These are phyloP conservation scores for Hypanus sabinus DNA, from an alignment of 2,113 vertebrate species.

Conservation along the genomic window DNA sequence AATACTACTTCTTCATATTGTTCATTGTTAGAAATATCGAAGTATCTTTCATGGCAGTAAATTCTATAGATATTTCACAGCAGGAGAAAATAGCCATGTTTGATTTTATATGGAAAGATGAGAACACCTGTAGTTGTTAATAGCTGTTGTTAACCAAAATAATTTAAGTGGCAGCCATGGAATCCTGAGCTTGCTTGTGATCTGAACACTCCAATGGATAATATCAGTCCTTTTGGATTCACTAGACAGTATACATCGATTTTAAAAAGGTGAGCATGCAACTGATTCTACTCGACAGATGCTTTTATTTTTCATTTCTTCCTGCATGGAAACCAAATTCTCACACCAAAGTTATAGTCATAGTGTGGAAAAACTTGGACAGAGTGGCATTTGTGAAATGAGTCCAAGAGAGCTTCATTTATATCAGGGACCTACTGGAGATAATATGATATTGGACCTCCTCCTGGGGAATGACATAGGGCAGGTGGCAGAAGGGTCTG, in stretches of 20 bases:
- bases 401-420: too few species aligned
- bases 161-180: not conserved
- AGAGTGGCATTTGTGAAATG: too few species aligned
- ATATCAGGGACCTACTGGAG: too few species aligned
- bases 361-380: too few species aligned
- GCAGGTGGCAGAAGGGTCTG: too few species aligned
- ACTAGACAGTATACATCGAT: not conserved
- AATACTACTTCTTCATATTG: not conserved
- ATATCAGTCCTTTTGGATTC: not conserved
- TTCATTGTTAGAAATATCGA: not conserved
- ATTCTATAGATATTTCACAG: not conserved
- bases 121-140: not conserved
- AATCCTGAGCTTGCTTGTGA: not conserved
- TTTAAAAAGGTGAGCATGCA: not conserved
- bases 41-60: not conserved
- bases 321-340: not conserved
- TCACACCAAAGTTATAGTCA: not conserved
- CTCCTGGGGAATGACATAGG: too few species aligned
- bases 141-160: not conserved
- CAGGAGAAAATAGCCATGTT: not conserved
- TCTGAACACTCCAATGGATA: not conserved
- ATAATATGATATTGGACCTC: too few species aligned
- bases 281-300: not conserved
- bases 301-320: not conserved
- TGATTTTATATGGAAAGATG: not conserved